Percentiles rank a stretch among this genome's conserved stretches.
Conservation (phyloP, 2,797 vertebrate genomes). For the Phoxinus dragarum region DNA sequence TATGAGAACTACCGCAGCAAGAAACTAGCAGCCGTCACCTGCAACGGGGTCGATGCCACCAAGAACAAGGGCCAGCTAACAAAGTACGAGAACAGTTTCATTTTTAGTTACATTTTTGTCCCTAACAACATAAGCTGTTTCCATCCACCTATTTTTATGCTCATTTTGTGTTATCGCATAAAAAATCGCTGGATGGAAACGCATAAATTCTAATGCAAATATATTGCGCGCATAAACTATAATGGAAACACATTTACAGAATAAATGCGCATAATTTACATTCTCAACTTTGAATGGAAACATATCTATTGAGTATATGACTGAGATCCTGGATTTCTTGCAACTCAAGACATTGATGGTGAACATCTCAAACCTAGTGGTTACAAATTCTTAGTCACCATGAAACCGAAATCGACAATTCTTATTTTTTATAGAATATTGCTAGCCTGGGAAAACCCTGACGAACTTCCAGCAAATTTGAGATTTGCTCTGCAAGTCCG, state of each 20-base stretch:
- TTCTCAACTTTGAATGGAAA: too few relatives aligned
- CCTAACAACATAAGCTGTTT: neutral
- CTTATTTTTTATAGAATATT: too few relatives aligned
- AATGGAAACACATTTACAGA: too few relatives aligned
- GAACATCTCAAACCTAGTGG: neutral
- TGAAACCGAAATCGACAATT: too few relatives aligned
- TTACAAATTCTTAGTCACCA: neutral
- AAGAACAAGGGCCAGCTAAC: constrained; percentile 81
- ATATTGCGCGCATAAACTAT: too few relatives aligned
- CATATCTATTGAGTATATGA: neutral
- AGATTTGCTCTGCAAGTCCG: too few relatives aligned
- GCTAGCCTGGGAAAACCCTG: too few relatives aligned
- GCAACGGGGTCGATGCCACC: constrained; percentile 77
- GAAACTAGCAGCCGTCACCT: constrained; percentile 81
- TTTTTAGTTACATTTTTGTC: neutral
- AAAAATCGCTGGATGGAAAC: neutral
- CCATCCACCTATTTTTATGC: neutral
- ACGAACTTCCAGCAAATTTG: too few relatives aligned
- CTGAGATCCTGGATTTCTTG: neutral
- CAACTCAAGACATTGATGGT: neutral
- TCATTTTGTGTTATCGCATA: neutral
- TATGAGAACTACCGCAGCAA: constrained; percentile 83
- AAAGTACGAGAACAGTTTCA: constrained; percentile 66
- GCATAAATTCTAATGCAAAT: too few relatives aligned
- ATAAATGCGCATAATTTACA: too few relatives aligned